Percentiles rank a stretch among this genome's conserved stretches.
Conservation (phyloP, 2,797 vertebrate genomes). For the Anabas testudineus region DNA sequence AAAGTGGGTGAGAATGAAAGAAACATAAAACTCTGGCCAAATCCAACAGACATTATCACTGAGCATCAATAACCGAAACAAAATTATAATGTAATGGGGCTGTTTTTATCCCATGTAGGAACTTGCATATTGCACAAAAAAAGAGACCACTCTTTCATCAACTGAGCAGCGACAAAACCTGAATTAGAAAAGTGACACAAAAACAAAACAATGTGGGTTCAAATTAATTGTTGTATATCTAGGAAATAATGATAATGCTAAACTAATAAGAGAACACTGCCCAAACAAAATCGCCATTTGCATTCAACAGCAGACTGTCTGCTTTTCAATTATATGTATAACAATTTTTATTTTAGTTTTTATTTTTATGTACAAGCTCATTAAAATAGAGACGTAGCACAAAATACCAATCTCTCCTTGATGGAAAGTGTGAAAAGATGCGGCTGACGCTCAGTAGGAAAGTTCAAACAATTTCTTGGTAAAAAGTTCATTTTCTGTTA, state of each 20-base stretch:
- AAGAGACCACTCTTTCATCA: not conserved
- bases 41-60: slow-evolving; percentile 39
- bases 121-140: not conserved
- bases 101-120: slow-evolving; percentile 15
- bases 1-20: slow-evolving; percentile 55
- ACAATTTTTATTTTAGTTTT: slow-evolving; percentile 11
- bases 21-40: slow-evolving; percentile 54
- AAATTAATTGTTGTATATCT: not conserved
- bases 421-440: slow-evolving; percentile 18
- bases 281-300: no score
- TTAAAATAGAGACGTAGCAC: slow-evolving; percentile 8
- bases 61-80: slow-evolving; percentile 40
- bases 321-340: slow-evolving; percentile 4
- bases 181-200: not conserved
- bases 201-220: not conserved
- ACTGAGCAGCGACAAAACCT: not conserved
- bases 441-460: slow-evolving; percentile 1
- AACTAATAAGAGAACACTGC: slow-evolving; percentile 14
- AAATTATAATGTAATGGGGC: slow-evolving; percentile 14
- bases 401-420: slow-evolving; percentile 10
- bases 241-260: not conserved
- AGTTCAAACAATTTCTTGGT: slow-evolving; percentile 24
- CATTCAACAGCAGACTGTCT: not conserved
- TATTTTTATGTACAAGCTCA: slow-evolving; percentile 8
- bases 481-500: not conserved